phyloP scores from a whole-genome alignment of 1,140 invertebrate species.

The Drosophila ironensis region DNA sequence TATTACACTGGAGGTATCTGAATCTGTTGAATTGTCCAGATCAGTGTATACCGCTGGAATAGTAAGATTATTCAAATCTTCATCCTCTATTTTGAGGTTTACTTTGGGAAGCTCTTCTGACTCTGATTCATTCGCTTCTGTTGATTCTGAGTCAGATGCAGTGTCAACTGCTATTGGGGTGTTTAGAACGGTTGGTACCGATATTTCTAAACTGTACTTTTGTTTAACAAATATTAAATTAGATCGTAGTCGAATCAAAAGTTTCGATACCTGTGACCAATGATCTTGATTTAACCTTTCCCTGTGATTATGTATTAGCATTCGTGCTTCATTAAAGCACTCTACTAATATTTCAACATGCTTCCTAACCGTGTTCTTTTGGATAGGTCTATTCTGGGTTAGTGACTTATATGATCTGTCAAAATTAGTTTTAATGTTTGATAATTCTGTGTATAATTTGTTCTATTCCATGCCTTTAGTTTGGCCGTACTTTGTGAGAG shows the following conservation, averaged over 20 bases:
- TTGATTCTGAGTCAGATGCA: no score
- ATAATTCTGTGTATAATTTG: neutral
- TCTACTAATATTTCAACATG: neutral
- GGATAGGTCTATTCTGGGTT: neutral
- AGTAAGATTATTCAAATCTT: no score
- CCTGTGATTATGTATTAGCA: neutral
- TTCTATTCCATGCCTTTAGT: conserved; percentile 6
- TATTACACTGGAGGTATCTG: no score
- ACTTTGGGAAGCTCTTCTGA: no score
- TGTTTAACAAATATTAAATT: neutral
- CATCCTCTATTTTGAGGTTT: no score
- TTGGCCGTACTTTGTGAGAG: neutral
- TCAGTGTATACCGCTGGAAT: no score
- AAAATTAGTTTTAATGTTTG: conserved; percentile 24
- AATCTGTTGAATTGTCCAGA: no score
- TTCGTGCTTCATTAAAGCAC: neutral
- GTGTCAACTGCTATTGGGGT: conserved; percentile 1
- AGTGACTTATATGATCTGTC: conserved; percentile 6
- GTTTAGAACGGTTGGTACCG: conserved; percentile 7
- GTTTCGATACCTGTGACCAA: neutral
- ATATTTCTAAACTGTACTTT: conserved; percentile 8
- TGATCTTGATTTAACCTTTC: no score
- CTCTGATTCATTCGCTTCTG: no score
- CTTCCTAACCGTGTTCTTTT: neutral
- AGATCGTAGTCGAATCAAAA: neutral